Conservation (phyloP, 2,113 vertebrate species). For the Bettongia penicillata region DNA sequence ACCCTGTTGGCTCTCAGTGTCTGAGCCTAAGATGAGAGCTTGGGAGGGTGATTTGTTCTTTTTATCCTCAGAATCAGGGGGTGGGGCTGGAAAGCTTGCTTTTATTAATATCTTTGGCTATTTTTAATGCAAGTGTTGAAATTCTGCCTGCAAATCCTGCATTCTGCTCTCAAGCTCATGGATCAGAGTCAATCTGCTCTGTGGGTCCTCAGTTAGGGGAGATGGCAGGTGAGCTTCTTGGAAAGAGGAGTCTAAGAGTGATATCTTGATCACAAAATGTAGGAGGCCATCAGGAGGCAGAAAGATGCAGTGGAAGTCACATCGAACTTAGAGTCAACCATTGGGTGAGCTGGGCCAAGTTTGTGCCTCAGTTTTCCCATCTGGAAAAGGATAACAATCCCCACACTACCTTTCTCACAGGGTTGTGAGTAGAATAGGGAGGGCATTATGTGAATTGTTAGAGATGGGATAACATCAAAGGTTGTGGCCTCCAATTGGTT, state of each 20-base stretch:
- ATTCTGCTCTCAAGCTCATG: constrained; percentile 13
- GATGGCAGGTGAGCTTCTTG: constrained; percentile 43
- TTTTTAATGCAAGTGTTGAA: constrained; percentile 60
- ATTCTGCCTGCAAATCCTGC: constrained; percentile 29
- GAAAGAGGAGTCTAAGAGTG: constrained; percentile 39
- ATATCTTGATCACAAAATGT: constrained; percentile 31
- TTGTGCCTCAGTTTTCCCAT: neutral
- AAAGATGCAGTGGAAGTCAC: neutral
- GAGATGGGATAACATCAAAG: constrained; percentile 9
- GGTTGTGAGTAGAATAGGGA: neutral
- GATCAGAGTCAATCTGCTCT: constrained; percentile 41
- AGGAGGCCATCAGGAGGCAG: neutral
- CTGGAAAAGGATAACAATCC: neutral
- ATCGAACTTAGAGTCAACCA: neutral
- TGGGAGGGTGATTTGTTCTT: constrained; percentile 31
- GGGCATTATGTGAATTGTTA: neutral
- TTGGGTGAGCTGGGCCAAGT: neutral
- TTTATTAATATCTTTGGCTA: constrained; percentile 58
- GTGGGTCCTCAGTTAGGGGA: constrained; percentile 34
- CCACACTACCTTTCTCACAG: neutral
- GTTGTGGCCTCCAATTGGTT: neutral
- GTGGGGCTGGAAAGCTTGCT: constrained; percentile 41
- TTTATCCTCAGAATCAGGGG: constrained; percentile 46
- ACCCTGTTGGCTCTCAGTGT: constrained; percentile 6
- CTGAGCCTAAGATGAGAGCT: constrained; percentile 27